Conservation (phyloP, 2,797 vertebrate species). For the Catharus ustulatus region DNA sequence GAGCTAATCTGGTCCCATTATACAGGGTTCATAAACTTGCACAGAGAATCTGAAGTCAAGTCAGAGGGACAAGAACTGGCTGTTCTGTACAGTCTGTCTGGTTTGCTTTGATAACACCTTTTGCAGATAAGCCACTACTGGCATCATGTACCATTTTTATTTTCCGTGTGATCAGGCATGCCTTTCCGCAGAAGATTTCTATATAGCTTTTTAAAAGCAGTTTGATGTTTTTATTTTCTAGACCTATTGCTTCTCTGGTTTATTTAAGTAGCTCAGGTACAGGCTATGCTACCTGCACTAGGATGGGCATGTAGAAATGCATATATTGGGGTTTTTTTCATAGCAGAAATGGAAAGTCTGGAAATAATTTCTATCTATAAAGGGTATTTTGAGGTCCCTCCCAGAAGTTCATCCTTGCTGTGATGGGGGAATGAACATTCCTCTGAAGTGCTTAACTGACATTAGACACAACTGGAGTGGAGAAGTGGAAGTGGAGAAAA, state of each 20-base stretch:
- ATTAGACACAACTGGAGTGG: neutral
- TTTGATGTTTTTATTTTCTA: conserved; percentile 2
- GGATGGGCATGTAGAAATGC: neutral
- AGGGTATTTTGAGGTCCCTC: neutral
- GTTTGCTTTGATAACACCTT: neutral
- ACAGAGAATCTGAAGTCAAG: neutral
- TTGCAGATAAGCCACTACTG: neutral
- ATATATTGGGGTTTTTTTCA: neutral
- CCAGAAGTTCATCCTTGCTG: neutral
- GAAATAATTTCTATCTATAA: neutral
- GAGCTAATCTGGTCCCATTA: neutral
- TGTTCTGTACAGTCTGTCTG: neutral
- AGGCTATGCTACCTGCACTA: neutral
- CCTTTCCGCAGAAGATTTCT: neutral
- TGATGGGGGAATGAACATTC: neutral
- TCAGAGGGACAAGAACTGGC: neutral
- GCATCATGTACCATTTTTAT: neutral
- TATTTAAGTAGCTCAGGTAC: neutral
- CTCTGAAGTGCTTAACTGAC: neutral
- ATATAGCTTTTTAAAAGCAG: neutral
- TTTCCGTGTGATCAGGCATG: fast-evolving
- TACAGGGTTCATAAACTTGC: neutral
- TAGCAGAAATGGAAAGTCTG: neutral
- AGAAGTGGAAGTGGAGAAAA: neutral
- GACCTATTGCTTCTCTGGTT: neutral